Evolutionary conservation across 1,140 invertebrate species (phyloP), one percentile per base, ranked within the genome.

Genomic region (Apocrypta bakeri): DNA sequence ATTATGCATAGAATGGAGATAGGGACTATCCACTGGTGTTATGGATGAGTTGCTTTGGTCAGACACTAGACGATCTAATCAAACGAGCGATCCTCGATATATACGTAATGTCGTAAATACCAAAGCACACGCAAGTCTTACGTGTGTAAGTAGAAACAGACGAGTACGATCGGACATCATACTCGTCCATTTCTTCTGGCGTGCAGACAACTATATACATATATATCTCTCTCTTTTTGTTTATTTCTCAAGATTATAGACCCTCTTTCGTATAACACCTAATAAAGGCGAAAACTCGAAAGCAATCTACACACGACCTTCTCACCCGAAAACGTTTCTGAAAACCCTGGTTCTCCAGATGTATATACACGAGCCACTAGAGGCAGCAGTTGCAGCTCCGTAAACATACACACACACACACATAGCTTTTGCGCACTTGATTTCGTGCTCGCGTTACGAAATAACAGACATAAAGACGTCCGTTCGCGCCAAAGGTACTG

Each of bases 371-470:
- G 40, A 42, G 40, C 48, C 48, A n/a, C 48, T 21, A 17, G 14
- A 56, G 48, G 0, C 4, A 7, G 29, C 24, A 68, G 63, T 6
- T 0, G 29, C 24, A 27, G 63, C 64, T 31, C n/a, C 64, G 64
- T 68, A 68, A 68, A 68, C 24, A 68, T 25, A 29, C 64, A 9
- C 8, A 68, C 25, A 31, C 27, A 27, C 61, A 24, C 33, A 4
- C 33, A 1, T 2, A 29, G 64, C 29, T 27, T 31, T 9, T 14
- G 69, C 69, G 8, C 68, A 37, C 68, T 71, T 71, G 68, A 71
- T 71, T 71, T 71, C 68, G 17, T 25, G 68, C 68, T 71, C 69
- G 69, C 31, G 69, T 2, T n/a, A 31, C 69, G 17, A n/a, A 33
- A 71, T 8, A 29, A 6, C 9, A 37, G 2, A 27, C 17, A 71